Evolutionary conservation across 2,113 vertebrate species (phyloP).

Genomic region (Poeciliopsis turrubarensis): DNA sequence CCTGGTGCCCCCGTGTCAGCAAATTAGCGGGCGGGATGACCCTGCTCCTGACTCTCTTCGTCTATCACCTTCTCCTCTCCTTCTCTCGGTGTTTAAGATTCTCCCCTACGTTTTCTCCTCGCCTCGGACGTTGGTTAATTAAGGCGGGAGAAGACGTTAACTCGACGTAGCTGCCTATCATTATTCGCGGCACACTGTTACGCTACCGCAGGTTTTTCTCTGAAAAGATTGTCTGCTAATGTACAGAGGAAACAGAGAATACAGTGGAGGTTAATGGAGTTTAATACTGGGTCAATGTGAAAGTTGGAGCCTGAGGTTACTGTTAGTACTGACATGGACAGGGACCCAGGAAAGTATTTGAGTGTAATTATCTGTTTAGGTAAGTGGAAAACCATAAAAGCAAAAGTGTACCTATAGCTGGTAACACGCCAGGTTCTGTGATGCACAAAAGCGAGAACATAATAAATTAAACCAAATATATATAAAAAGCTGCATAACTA

Average conservation of each 20-base stretch:
- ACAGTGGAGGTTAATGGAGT: conserved; percentile 52
- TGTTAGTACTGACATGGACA: not conserved
- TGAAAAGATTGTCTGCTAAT: conserved; percentile 37
- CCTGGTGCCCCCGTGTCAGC: conserved; percentile 79
- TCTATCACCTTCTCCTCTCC: conserved; percentile 22
- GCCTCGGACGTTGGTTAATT: conserved; percentile 69
- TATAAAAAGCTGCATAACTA: too few relatives aligned
- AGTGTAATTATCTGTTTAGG: too few relatives aligned
- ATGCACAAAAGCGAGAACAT: not conserved
- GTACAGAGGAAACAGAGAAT: conserved; percentile 13
- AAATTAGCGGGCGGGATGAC: conserved; percentile 85
- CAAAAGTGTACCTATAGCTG: too few relatives aligned
- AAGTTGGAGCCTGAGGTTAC: conserved; percentile 16
- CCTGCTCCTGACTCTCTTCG: conserved; percentile 25
- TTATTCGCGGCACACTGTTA: conserved; percentile 38
- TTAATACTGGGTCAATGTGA: conserved; percentile 56
- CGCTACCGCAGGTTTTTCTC: not conserved
- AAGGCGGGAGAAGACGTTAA: conserved; percentile 46
- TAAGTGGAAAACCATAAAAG: too few relatives aligned
- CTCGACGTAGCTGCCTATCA: conserved; percentile 17
- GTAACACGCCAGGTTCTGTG: not conserved
- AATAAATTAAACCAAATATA: not conserved
- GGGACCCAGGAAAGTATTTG: too few relatives aligned
- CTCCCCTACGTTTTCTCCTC: conserved; percentile 42
- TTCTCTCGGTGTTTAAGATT: conserved; percentile 65